Evolutionary conservation across 2,888 invertebrate genomes (phyloP).

Genomic region (Microctonus aethiopoides): DNA sequence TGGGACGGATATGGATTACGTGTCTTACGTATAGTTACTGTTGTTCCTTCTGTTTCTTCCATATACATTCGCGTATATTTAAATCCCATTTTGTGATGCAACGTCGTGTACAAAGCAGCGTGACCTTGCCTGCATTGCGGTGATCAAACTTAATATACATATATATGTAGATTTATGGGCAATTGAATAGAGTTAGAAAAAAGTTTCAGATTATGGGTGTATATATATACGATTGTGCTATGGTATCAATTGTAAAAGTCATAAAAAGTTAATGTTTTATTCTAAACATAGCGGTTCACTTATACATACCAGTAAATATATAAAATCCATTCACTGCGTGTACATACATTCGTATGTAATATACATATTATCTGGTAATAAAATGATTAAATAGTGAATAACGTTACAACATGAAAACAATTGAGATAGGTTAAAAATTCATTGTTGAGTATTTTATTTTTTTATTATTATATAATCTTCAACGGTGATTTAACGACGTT

Average conservation of each 20-base stretch:
- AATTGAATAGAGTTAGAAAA: background rate
- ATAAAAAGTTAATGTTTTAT: background rate
- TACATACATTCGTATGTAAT: background rate
- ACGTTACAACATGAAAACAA: background rate
- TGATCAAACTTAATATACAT: background rate
- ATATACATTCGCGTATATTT: background rate
- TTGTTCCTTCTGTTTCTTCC: conserved; percentile 6
- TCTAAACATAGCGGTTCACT: background rate
- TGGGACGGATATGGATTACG: conserved; percentile 42
- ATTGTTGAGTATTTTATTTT: background rate
- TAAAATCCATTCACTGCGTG: background rate
- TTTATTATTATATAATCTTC: too few species aligned
- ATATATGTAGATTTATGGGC: background rate
- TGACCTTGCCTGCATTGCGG: background rate
- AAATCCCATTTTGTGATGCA: conserved; percentile 10
- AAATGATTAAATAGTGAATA: background rate
- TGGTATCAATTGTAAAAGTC: background rate
- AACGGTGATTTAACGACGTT: background rate
- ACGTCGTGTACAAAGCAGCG: background rate
- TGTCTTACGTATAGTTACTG: conserved; percentile 25
- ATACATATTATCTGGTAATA: background rate
- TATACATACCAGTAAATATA: background rate
- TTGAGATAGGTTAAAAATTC: conserved; percentile 1
- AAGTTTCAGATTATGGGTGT: background rate
- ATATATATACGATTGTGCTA: background rate